Percentiles rank a stretch among this genome's conserved stretches.
These are phyloP conservation scores for Porites divaricata DNA, from an alignment of 92 coral and sea anemone species.

Conservation along the genomic window DNA sequence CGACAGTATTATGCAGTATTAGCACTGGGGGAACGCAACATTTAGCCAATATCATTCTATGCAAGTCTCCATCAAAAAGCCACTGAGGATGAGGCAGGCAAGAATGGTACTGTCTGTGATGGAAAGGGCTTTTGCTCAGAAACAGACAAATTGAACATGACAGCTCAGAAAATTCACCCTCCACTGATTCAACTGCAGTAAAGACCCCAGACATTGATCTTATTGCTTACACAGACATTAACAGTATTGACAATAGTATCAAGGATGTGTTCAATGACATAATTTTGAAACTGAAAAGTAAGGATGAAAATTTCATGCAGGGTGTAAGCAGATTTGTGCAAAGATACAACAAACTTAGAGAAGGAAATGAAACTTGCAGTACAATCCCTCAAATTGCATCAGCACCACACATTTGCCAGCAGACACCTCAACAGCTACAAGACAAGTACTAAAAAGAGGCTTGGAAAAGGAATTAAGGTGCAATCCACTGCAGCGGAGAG, in stretches of 20 bases:
- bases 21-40: constrained; percentile 31
- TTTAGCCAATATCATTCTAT: constrained; percentile 38
- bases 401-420: constrained; percentile 27
- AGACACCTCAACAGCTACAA: constrained; percentile 23
- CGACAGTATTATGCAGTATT: constrained; percentile 38
- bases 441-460: neutral
- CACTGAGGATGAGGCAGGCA: constrained; percentile 12
- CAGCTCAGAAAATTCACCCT: too few relatives aligned
- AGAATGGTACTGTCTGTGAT: constrained; percentile 13
- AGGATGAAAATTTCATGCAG: constrained; percentile 27
- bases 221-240: neutral
- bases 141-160: too few relatives aligned
- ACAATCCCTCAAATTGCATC: constrained; percentile 29
- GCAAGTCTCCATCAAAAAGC: constrained; percentile 8
- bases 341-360: constrained; percentile 34
- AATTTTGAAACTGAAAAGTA: constrained; percentile 27
- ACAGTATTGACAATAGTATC: constrained; percentile 18
- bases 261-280: constrained; percentile 41
- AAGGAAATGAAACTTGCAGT: constrained; percentile 15
- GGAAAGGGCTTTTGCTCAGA: constrained; percentile 2
- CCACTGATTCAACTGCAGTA: too few relatives aligned
- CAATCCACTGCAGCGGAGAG: too few relatives aligned
- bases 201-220: too few relatives aligned
- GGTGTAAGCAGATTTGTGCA: constrained; percentile 17
- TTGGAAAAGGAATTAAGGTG: too few relatives aligned